phyloP scores from a whole-genome alignment of 2,888 invertebrate genomes.

The Phyto melanocephala region DNA sequence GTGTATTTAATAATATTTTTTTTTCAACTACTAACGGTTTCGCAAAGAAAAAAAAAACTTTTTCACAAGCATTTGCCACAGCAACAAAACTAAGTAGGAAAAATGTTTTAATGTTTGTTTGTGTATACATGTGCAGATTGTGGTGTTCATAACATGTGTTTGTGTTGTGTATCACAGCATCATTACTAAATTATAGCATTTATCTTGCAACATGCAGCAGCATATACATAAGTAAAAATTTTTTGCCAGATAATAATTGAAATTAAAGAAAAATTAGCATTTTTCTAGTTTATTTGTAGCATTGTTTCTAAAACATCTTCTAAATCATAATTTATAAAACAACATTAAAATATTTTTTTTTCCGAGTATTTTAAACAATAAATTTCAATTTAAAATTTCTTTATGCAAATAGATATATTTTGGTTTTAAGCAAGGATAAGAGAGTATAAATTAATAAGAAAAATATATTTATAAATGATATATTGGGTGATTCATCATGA shows the following conservation, averaged over 20 bases:
- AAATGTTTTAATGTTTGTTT: slow-evolving; percentile 26
- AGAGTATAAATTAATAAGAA: too few relatives aligned
- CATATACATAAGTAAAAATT: too few relatives aligned
- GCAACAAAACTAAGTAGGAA: slow-evolving; percentile 27
- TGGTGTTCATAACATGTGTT: slow-evolving; percentile 14
- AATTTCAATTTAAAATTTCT: too few relatives aligned
- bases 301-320: neutral
- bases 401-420: too few relatives aligned
- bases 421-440: too few relatives aligned
- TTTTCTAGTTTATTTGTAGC: neutral
- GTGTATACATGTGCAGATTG: neutral
- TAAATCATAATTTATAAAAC: neutral
- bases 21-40: neutral
- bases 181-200: slow-evolving; percentile 63
- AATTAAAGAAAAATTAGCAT: slow-evolving; percentile 43
- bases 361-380: too few relatives aligned
- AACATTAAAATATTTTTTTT: too few relatives aligned
- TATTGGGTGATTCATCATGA: too few relatives aligned
- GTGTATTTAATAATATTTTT: slow-evolving; percentile 55
- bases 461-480: too few relatives aligned
- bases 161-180: slow-evolving; percentile 41
- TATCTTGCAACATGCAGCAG: slow-evolving; percentile 63
- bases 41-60: neutral
- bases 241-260: slow-evolving; percentile 38
- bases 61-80: slow-evolving; percentile 18